These are phyloP conservation scores for Aporophyla lueneburgensis DNA, from an alignment of 2,888 invertebrate genomes.

Conservation along the genomic window DNA sequence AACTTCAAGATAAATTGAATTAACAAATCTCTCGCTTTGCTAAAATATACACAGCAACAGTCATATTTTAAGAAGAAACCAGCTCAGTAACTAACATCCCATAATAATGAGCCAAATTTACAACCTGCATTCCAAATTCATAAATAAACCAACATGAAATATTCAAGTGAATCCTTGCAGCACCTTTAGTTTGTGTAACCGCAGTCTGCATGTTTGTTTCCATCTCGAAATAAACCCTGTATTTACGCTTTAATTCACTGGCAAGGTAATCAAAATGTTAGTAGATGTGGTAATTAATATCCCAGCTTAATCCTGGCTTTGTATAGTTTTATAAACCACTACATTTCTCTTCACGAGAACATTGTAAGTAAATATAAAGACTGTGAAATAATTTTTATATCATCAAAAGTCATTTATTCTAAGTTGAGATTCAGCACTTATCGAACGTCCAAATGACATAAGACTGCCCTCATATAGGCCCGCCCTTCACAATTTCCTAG, in stretches of 20 bases:
- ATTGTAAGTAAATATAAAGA: slow-evolving; percentile 12
- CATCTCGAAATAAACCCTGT: slow-evolving; percentile 44
- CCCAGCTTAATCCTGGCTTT: slow-evolving; percentile 21
- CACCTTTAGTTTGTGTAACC: slow-evolving; percentile 61
- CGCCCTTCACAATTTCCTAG: no score
- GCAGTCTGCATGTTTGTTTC: slow-evolving; percentile 40
- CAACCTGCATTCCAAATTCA: slow-evolving; percentile 22
- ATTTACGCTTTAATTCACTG: slow-evolving; percentile 46
- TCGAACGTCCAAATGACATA: no score
- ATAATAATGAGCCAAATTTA: slow-evolving; percentile 17
- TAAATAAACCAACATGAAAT: slow-evolving; percentile 54
- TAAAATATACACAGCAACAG: neutral
- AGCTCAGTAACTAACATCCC: slow-evolving; percentile 6
- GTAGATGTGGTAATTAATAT: slow-evolving; percentile 44
- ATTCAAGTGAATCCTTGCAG: slow-evolving; percentile 32
- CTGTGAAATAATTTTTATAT: no score
- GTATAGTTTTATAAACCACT: slow-evolving; percentile 25
- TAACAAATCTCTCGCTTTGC: neutral
- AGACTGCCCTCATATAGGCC: no score
- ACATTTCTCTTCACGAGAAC: slow-evolving; percentile 10
- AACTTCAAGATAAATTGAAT: slow-evolving; percentile 8
- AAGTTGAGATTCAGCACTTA: no score
- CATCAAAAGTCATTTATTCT: no score
- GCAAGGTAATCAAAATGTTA: slow-evolving; percentile 47
- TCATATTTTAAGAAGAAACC: neutral